Evolutionary conservation across 2,797 vertebrate species (phyloP).

Genomic region (Euphonia xanthogaster): DNA sequence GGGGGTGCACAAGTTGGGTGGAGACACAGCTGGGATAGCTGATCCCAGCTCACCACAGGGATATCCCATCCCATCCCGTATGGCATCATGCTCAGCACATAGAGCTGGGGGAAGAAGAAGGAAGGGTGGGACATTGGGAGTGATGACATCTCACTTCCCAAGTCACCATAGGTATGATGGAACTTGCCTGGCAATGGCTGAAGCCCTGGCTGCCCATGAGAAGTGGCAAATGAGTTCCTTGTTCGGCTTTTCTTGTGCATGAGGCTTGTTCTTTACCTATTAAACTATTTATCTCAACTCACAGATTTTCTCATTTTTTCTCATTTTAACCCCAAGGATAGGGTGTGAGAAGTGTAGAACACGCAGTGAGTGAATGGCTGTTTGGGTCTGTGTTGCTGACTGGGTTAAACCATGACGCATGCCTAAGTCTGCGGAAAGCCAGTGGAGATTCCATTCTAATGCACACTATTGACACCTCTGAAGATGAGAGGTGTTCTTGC

Average conservation of each 20-base stretch:
- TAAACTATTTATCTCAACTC: background rate
- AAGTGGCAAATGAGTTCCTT: background rate
- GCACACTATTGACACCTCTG: background rate
- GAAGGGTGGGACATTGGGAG: no score
- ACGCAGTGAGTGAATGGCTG: fast-evolving
- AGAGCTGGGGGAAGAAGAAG: background rate
- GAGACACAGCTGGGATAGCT: background rate
- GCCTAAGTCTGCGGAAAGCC: background rate
- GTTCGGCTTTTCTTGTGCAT: background rate
- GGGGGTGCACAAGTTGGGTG: fast-evolving
- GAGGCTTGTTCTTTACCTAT: background rate
- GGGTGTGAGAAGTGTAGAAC: no score
- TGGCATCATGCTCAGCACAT: background rate
- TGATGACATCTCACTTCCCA: background rate
- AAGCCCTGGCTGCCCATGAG: background rate
- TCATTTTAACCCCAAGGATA: background rate
- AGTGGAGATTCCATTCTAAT: background rate
- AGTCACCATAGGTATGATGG: background rate
- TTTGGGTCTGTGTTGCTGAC: background rate
- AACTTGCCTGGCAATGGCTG: background rate
- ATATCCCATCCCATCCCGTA: background rate
- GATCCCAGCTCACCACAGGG: background rate
- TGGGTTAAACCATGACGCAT: background rate
- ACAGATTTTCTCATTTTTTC: background rate
- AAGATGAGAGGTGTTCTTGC: background rate